Evolutionary conservation across 2,797 vertebrate genomes (phyloP), one percentile per base, ranked within the genome.

Genomic region (Sebastes minor): DNA sequence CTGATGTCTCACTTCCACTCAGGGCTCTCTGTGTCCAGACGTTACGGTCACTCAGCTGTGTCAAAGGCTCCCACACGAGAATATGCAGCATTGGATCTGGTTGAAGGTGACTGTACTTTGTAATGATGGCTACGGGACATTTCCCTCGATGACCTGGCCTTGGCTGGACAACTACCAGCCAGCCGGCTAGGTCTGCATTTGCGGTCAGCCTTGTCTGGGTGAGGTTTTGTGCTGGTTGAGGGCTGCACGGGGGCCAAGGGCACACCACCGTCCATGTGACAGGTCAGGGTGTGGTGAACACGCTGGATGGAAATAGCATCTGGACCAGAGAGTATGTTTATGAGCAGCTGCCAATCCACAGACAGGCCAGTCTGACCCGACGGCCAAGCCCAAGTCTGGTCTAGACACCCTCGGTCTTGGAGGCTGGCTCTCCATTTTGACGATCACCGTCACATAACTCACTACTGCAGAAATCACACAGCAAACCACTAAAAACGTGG

Each of bases 231-330:
- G 25, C 32, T 74, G 78, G 78, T 66, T 78, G 57, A 83, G 70
- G 68, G 81, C 84, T 73, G 76, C 74, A 65, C 59, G 11, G 76
- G 69, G 89, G 78, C 90, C 84, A 81, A 88, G 72, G 80, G 76
- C 84, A 89, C 85, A 75, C 89, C 83, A 71, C 91, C 74, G 86
- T 90, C 86, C 89, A 84, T 89, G 92, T 92, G 89, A 91, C 88
- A 83, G 93, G 89, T 93, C 91, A 91, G 94, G 94, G 91, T 93
- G 95, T 93, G 95, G 95, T 92, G 84, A 92, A 86, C 71, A 78
- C 79, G 86, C 88, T 78, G 83, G 88, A 91, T 91, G 74, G 89
- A 95, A 95, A 95, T 95, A 96, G 92, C 93, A 91, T 90, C 88
- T 91, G 91, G 90, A 91, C 80, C 64, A 82, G 77, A 91, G 85